phyloP scores from a whole-genome alignment of 2,113 vertebrate genomes.

The Catharus minimus region DNA sequence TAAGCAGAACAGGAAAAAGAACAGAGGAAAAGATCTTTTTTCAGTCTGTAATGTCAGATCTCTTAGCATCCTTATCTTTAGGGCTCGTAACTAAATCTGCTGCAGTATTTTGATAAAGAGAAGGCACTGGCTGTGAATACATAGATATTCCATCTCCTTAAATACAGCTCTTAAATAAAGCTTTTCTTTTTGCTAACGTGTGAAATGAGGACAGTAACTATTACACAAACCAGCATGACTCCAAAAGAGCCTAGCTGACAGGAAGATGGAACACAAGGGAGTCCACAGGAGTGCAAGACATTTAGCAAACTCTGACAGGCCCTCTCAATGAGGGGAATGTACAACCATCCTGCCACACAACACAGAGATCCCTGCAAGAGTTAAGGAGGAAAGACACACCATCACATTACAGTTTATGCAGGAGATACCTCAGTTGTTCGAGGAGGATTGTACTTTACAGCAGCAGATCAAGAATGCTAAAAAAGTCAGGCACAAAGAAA shows the following conservation, averaged over 20 bases:
- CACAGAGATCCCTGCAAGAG: background rate
- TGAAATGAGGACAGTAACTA: background rate
- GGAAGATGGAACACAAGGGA: background rate
- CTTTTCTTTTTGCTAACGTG: background rate
- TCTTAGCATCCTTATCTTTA: background rate
- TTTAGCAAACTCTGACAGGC: background rate
- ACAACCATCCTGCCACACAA: background rate
- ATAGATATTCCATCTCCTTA: background rate
- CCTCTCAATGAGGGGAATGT: background rate
- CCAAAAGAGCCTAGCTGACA: background rate
- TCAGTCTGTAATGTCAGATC: background rate
- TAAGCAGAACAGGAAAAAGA: background rate
- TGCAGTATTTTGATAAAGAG: background rate
- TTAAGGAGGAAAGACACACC: background rate
- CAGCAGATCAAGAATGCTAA: background rate
- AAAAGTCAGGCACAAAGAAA: background rate
- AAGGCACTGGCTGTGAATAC: background rate
- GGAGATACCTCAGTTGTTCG: background rate
- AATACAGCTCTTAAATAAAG: background rate
- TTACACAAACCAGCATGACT: background rate
- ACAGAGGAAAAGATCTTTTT: background rate
- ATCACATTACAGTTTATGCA: background rate
- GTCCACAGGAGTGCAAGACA: background rate
- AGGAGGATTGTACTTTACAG: background rate
- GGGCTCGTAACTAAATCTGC: background rate